Evolutionary conservation across 2,113 vertebrate species (phyloP), one percentile per base, ranked within the genome.

Genomic region (Monarcha castaneiventris): DNA sequence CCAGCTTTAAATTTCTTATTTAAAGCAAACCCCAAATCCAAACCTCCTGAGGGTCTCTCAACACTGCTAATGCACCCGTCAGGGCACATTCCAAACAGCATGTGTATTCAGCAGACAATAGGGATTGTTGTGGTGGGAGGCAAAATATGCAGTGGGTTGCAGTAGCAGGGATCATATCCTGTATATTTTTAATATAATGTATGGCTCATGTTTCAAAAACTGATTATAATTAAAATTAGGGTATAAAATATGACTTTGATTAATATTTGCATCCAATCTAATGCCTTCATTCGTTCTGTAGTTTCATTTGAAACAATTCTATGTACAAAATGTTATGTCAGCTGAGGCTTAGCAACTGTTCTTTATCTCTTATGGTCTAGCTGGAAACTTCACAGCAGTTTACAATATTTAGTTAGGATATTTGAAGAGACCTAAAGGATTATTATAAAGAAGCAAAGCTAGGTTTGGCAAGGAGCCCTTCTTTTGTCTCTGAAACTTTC

Each of bases 401-500:
- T 94, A 93, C 86, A 96, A 23, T 91, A 95, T 94, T 97, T 96
- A 96, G 85, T 92, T 79, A 88, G 51, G 58, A 25, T 84, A 84
- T 97, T 95, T 96, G 93, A 97, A 97, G 94, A 93, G 44, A 95
- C 90, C 75, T 93, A 83, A 91, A 95, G 78, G 94, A 84, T 75
- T 91, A 96, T 96, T 96, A 96, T 87, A 97, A 97, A 97, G 95
- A 93, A 97, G 90, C 78, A 92, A 95, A 43, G 86, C 95, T 95
- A 96, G 94, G 97, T 96, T 98, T 98, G 97, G 97, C 98, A 90
- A 18, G 92, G 84, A 96, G 94, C 89, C 89, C 95, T 90, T 86
- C 96, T 96, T 98, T 98, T 98, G 98, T 98, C 95, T 98, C 96
- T 80, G 95, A 95, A 97, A 95, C 77, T 94, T 97, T 98, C 97